Conservation (phyloP, 1,140 invertebrate genomes). For the Solenopsis fugax region DNA sequence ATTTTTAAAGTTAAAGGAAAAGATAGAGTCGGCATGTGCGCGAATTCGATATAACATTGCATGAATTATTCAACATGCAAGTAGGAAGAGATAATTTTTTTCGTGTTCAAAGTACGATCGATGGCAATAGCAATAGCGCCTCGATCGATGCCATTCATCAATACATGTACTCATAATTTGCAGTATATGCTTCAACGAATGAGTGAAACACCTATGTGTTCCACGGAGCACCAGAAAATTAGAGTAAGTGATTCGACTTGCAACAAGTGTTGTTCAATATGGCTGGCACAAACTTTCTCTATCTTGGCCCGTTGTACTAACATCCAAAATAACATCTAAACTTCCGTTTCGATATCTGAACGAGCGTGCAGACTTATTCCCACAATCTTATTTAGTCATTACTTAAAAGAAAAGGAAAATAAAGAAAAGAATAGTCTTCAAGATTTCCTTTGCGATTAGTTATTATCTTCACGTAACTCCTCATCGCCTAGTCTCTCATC, state of each 20-base stretch:
- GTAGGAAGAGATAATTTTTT: background rate
- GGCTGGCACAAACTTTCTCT: conserved; percentile 75
- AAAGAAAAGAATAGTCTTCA: background rate
- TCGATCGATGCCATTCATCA: conserved; percentile 67
- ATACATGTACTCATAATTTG: conserved; percentile 87
- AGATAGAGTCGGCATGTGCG: background rate
- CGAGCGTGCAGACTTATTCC: conserved; percentile 4
- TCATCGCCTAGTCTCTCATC: conserved; percentile 16
- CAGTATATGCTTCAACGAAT: conserved; percentile 96
- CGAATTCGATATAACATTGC: conserved; percentile 3
- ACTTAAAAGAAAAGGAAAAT: background rate
- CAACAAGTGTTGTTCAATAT: conserved; percentile 79
- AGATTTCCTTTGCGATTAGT: background rate
- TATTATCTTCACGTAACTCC: conserved; percentile 24
- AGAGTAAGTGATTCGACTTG: conserved; percentile 92
- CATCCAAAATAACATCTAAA: conserved; percentile 64
- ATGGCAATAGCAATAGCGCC: conserved; percentile 14
- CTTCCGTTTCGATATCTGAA: conserved; percentile 54
- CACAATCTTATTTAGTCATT: background rate
- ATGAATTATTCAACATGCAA: background rate
- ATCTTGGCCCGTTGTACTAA: conserved; percentile 66
- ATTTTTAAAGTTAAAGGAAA: conserved; percentile 8
- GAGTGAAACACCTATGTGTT: conserved; percentile 92
- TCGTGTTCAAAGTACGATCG: conserved; percentile 11
- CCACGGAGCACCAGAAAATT: conserved; percentile 95